Evolutionary conservation across 1,140 invertebrate genomes (phyloP), one percentile per base, ranked within the genome.

Genomic region (Drosophila nikananu): DNA sequence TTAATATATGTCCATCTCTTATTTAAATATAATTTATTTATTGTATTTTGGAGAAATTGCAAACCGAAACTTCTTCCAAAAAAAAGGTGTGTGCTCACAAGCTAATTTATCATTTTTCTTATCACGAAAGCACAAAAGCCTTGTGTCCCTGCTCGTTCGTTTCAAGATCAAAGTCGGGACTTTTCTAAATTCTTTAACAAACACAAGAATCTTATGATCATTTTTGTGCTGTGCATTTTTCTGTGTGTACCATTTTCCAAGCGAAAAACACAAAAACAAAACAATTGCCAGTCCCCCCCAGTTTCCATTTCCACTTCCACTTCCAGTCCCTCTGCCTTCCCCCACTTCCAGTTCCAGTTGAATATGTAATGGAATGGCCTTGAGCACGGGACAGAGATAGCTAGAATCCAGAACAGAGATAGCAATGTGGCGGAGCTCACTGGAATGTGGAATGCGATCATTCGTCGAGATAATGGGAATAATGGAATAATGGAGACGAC

Each of bases 351-450:
- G 42, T 70, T 66, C 65, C 66, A 70, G 46, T 66, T 66, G 61
- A 66, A 66, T 70, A 64, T 70, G 66, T 66, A 70, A 66, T 66
- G 66, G 46, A 70, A 66, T 66, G 66, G 46, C 66, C 66, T 70
- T 70, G 61, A 66, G 66, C 62, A n/a, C 19, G 46, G 12, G 27
- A 66, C 32, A 70, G 66, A 70, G 61, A 70, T 30, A 37, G 65
- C 42, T 5, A 4, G 55, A 13, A 9, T 12, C 46, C 9, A 59
- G 17, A 42, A 65, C 21, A 60, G 63, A 44, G 63, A 60, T 27
- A 61, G 64, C 27, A 21, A 30, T 30, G 37, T n/a, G 23, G 23
- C 30, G 15, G 32, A 65, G 63, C 54, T 39, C 37, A 35, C 37
- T 25, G 63, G 63, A 65, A 65, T 66, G 58, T 66, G 62, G 66